These are phyloP conservation scores for Macrobrachium nipponense DNA, from an alignment of 1,140 invertebrate genomes.

Conservation along the genomic window DNA sequence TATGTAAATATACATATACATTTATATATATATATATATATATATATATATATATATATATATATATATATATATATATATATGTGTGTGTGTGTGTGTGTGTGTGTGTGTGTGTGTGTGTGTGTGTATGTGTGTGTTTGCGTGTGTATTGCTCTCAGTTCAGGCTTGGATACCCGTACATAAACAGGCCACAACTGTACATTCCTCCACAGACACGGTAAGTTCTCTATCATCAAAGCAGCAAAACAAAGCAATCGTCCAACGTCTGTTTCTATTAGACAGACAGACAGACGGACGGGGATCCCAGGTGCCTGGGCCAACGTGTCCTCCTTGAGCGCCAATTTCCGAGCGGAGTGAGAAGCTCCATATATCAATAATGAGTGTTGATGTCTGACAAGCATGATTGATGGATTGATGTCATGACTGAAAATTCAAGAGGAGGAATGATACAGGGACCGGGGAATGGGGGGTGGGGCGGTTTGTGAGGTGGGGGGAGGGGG, in stretches of 20 bases:
- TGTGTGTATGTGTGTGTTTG: constrained; percentile 13
- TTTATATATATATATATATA: constrained; percentile 11
- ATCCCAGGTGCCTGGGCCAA: not conserved
- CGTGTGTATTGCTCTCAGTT: not conserved
- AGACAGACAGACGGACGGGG: not conserved
- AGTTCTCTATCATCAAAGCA: not conserved
- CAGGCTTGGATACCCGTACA: not conserved
- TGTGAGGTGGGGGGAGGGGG: not conserved
- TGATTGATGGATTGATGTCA: constrained; percentile 32
- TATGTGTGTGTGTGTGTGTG: constrained; percentile 15
- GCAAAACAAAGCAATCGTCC: no score
- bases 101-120: not conserved
- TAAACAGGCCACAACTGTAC: not conserved
- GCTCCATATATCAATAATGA: constrained; percentile 40
- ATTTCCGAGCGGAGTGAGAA: constrained; percentile 11
- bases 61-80: constrained; percentile 2
- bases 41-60: constrained; percentile 6
- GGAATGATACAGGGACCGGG: not conserved
- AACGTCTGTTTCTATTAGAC: not conserved
- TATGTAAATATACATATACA: constrained; percentile 9
- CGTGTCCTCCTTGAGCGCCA: not conserved
- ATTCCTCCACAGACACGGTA: not conserved
- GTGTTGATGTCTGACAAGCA: constrained; percentile 34
- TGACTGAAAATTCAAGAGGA: constrained; percentile 10
- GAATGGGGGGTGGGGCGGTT: no score